Conservation (phyloP, 2,113 vertebrate genomes). For the Neopipo cinnamomea region DNA sequence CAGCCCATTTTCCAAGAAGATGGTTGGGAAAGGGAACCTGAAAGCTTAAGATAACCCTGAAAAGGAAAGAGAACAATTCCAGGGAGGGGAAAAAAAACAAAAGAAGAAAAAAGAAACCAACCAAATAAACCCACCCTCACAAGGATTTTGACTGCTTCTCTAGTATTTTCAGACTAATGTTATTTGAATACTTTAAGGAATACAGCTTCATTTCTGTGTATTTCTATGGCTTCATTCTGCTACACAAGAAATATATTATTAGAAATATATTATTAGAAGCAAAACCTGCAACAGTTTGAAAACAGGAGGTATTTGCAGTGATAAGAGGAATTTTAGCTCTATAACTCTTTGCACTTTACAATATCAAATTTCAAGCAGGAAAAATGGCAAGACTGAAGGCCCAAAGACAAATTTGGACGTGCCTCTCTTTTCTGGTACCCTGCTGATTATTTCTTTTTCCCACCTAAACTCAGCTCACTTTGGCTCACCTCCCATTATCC, state of each 20-base stretch:
- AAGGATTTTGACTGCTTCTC: conserved; percentile 37
- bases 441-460: conserved; percentile 37
- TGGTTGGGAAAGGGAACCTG: conserved; percentile 49
- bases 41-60: conserved; percentile 61
- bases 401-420: conserved; percentile 16
- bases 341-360: not conserved
- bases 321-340: not conserved
- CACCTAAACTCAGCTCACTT: conserved; percentile 19
- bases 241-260: not conserved
- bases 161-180: not conserved
- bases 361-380: conserved; percentile 4
- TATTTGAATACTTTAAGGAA: not conserved
- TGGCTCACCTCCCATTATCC: conserved; percentile 44
- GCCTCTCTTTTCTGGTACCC: conserved; percentile 9
- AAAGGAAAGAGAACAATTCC: conserved; percentile 25
- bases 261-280: not conserved
- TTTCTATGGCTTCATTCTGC: not conserved
- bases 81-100: not conserved
- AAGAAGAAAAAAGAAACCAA: conserved; percentile 12
- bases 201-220: not conserved
- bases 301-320: not conserved
- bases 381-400: not conserved
- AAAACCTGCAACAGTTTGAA: not conserved
- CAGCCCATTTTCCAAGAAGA: conserved; percentile 74
- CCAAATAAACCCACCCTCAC: conserved; percentile 24